Conservation (phyloP, 2,113 vertebrate genomes). For the Poecile atricapillus region DNA sequence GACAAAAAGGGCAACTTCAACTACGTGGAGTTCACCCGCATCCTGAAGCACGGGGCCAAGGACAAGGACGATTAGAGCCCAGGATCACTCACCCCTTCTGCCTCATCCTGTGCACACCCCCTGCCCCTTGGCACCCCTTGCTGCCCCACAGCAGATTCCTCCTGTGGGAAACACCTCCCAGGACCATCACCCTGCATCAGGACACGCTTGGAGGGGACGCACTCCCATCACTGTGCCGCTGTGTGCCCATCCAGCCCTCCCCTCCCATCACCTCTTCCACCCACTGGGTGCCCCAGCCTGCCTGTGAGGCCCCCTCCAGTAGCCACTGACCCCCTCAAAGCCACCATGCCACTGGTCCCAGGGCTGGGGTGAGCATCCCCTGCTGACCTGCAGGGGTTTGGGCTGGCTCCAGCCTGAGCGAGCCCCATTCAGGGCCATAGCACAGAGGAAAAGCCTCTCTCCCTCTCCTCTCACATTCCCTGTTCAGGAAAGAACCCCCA, state of each 20-base stretch:
- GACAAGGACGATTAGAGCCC: slow-evolving; percentile 77
- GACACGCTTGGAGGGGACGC: background rate
- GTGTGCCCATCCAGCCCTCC: background rate
- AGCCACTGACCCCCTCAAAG: background rate
- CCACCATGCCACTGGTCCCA: background rate
- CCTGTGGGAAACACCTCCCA: background rate
- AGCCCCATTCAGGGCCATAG: background rate
- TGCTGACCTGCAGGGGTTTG: background rate
- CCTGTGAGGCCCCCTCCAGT: background rate
- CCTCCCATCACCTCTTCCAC: background rate
- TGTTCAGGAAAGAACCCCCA: background rate
- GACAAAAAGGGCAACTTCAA: slow-evolving; percentile 99
- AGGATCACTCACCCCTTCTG: background rate
- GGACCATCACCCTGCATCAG: background rate
- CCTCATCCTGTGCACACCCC: background rate
- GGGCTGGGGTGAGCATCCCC: background rate
- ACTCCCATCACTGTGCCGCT: background rate
- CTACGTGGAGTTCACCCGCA: slow-evolving; percentile 98
- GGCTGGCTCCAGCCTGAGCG: rapidly evolving
- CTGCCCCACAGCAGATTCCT: background rate
- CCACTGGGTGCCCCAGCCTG: background rate
- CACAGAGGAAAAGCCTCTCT: background rate
- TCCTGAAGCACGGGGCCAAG: slow-evolving; percentile 95
- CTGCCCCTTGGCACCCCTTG: background rate
- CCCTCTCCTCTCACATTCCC: background rate